A percentile compares a stretch with the other conserved stretches of the same genome.
phyloP scores from a whole-genome alignment of 92 coral and sea anemone species.

The Epizoanthus ramosus region DNA sequence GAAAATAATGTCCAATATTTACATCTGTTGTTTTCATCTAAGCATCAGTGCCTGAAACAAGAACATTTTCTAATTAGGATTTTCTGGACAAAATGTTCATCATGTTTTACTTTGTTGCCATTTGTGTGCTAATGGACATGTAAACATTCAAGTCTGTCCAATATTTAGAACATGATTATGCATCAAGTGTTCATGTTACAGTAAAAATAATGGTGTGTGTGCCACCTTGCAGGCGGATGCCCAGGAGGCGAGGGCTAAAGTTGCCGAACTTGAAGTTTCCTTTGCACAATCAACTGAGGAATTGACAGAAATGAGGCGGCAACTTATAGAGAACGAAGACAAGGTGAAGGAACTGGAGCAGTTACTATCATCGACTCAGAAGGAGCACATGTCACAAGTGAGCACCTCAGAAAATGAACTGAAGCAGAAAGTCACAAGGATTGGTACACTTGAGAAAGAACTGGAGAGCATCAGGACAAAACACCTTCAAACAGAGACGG shows the following conservation, averaged over 20 bases:
- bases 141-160: too few species aligned
- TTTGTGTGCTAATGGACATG: too few species aligned
- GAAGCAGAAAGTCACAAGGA: constrained; percentile 59
- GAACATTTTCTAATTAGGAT: too few species aligned
- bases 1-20: too few species aligned
- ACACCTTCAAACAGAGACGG: constrained; percentile 46
- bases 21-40: too few species aligned
- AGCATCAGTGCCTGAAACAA: too few species aligned
- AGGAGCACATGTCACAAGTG: constrained; percentile 44
- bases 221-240: constrained; percentile 52
- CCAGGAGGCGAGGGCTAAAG: constrained; percentile 39
- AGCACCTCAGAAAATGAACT: constrained; percentile 53
- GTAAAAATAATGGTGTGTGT: too few species aligned
- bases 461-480: constrained; percentile 37
- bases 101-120: too few species aligned
- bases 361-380: constrained; percentile 42
- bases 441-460: constrained; percentile 71
- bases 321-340: constrained; percentile 51
- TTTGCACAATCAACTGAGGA: constrained; percentile 54
- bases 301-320: constrained; percentile 37
- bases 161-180: too few species aligned
- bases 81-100: too few species aligned
- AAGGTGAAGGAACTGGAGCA: constrained; percentile 63
- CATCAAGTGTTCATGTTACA: too few species aligned
- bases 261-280: constrained; percentile 54